Conservation (phyloP, 2,888 invertebrate genomes). For the Amaurobius ferox region DNA sequence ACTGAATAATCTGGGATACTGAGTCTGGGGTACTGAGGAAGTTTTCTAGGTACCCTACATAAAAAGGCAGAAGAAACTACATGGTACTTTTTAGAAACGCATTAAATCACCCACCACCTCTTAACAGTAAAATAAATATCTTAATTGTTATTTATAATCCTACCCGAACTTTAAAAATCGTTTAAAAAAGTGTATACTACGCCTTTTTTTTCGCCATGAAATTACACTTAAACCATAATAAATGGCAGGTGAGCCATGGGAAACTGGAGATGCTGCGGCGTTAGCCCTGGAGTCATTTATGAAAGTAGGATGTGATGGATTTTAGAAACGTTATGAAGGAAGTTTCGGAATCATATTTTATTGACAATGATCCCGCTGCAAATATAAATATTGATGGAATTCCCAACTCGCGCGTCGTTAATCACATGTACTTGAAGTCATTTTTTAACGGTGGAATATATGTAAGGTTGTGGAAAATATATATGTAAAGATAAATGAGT, state of each 20-base stretch:
- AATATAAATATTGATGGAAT: constrained; percentile 62
- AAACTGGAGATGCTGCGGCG: neutral
- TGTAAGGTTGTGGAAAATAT: neutral
- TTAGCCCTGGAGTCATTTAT: constrained; percentile 36
- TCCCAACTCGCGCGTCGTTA: constrained; percentile 18
- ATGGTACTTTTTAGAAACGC: no score
- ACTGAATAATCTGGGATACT: no score
- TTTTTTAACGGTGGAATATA: constrained; percentile 5
- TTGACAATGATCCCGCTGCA: constrained; percentile 62
- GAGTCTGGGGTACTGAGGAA: no score
- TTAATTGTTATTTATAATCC: neutral
- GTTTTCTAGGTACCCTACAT: no score
- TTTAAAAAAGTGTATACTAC: neutral
- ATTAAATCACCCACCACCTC: neutral
- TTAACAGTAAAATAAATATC: neutral
- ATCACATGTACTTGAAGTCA: constrained; percentile 41
- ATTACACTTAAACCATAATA: neutral
- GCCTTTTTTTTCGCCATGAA: neutral
- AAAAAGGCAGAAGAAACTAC: no score
- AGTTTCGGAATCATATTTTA: constrained; percentile 67
- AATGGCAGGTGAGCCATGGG: neutral
- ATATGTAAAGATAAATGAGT: no score
- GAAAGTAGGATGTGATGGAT: constrained; percentile 51
- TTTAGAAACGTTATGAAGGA: constrained; percentile 52
- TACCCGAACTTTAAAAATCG: neutral